phyloP scores from a whole-genome alignment of 2,888 invertebrate species.

The Ommatoiulus sabulosus region DNA sequence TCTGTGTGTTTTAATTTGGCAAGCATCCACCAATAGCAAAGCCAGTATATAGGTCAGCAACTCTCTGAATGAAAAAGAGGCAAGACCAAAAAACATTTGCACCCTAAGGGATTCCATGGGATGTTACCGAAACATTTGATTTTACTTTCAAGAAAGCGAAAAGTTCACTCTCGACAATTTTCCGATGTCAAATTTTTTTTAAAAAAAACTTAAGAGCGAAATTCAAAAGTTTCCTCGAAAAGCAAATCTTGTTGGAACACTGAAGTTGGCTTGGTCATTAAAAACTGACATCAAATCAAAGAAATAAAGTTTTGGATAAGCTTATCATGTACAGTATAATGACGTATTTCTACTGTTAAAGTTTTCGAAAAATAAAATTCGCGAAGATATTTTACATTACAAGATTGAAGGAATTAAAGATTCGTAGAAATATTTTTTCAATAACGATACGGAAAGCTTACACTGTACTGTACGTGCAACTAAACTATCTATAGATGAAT shows the following conservation, averaged over 20 bases:
- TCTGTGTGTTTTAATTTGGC: slow-evolving; percentile 35
- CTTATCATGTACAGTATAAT: too few species aligned
- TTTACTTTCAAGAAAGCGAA: slow-evolving; percentile 9
- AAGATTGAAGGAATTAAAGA: background rate
- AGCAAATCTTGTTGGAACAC: background rate
- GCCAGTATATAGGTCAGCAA: slow-evolving; percentile 34
- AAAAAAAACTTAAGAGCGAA: background rate
- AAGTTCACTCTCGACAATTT: background rate
- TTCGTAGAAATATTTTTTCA: background rate
- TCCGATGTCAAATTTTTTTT: background rate
- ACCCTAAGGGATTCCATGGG: background rate
- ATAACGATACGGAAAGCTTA: background rate
- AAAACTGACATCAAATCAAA: too few species aligned
- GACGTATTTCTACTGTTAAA: too few species aligned
- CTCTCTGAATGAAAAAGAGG: slow-evolving; percentile 45
- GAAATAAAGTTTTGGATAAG: background rate
- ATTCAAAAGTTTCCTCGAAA: background rate
- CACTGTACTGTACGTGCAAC: background rate
- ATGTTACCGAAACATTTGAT: background rate
- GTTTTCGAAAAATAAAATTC: too few species aligned
- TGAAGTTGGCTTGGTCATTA: too few species aligned
- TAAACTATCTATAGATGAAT: background rate
- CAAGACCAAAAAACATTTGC: background rate
- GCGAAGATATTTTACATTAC: background rate
- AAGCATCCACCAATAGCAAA: background rate